A percentile compares a stretch with the other conserved stretches of the same genome.
phyloP scores from a whole-genome alignment of 2,113 vertebrate species.

The Megaleporinus macrocephalus region DNA sequence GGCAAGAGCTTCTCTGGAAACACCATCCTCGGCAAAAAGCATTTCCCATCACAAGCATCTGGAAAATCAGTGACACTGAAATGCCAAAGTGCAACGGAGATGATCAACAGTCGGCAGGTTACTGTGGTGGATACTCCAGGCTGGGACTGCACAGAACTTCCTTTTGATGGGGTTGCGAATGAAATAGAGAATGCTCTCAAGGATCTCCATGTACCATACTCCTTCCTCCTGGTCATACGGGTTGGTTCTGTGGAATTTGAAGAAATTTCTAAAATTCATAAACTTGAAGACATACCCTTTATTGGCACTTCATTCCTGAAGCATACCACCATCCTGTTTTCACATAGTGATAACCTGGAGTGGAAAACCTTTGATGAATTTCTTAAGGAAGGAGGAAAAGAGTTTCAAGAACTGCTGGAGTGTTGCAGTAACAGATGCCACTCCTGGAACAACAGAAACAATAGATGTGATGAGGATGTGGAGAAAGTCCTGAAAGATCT shows the following conservation, averaged over 20 bases:
- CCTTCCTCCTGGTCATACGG: slow-evolving; percentile 30
- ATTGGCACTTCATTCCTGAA: slow-evolving; percentile 13
- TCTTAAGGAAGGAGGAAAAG: neutral
- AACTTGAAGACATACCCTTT: neutral
- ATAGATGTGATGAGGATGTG: neutral
- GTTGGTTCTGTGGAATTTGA: slow-evolving; percentile 24
- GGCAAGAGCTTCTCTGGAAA: slow-evolving; percentile 44
- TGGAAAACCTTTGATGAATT: slow-evolving; percentile 13
- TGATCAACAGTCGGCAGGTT: slow-evolving; percentile 11
- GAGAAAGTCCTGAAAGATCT: slow-evolving; percentile 16
- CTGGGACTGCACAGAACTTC: slow-evolving; percentile 42
- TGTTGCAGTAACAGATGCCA: neutral
- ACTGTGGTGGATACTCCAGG: slow-evolving; percentile 43
- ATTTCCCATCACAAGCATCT: slow-evolving; percentile 11
- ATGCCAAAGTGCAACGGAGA: neutral
- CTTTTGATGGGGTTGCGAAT: neutral
- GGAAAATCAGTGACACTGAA: slow-evolving; percentile 31
- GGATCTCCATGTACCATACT: neutral
- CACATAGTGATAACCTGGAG: slow-evolving; percentile 31
- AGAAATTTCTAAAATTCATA: neutral
- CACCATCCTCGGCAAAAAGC: slow-evolving; percentile 23
- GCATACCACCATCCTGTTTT: slow-evolving; percentile 35
- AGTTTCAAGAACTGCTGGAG: neutral
- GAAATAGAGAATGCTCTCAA: neutral
- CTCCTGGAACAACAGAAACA: slow-evolving; percentile 33